Percentiles rank a stretch among this genome's conserved stretches.
These are phyloP conservation scores for Tragelaphus buxtoni DNA, from an alignment of 2,113 vertebrate species.

Conservation along the genomic window DNA sequence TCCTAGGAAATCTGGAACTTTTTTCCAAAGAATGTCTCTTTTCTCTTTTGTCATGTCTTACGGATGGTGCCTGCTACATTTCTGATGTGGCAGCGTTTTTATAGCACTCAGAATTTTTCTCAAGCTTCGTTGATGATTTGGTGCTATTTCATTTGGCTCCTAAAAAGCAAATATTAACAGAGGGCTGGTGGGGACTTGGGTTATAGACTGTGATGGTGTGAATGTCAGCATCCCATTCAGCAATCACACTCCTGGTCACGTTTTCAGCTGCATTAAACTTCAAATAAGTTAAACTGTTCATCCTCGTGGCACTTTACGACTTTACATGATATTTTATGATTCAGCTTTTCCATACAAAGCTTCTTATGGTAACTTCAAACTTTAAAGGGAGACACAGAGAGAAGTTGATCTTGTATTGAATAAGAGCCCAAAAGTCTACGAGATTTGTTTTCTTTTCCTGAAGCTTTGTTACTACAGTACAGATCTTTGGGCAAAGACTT, in stretches of 20 bases:
- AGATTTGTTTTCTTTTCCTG: constrained; percentile 50
- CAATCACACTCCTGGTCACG: not conserved
- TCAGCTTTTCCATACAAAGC: not conserved
- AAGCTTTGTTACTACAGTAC: constrained; percentile 25
- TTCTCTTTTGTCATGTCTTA: not conserved
- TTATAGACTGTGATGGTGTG: not conserved
- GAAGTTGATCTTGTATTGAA: not conserved
- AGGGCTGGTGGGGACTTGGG: not conserved
- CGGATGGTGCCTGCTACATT: not conserved
- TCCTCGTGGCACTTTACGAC: not conserved
- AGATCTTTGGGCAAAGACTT: not conserved
- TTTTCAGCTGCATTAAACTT: not conserved
- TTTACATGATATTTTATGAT: not conserved
- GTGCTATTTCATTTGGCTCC: not conserved
- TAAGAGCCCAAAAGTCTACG: not conserved
- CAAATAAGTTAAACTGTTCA: not conserved
- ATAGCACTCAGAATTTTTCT: not conserved
- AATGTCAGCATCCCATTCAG: not conserved
- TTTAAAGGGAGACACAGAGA: not conserved
- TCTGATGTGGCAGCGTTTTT: not conserved
- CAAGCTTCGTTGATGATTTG: not conserved
- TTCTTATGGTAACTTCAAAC: not conserved
- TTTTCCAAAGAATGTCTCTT: not conserved
- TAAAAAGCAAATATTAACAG: not conserved
- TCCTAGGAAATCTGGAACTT: not conserved